Percentiles rank a stretch among this genome's conserved stretches.
These are phyloP conservation scores for Halisarca cf. caerulea DNA, from an alignment of 37 sponge, comb jelly and placozoan species.

Conservation along the genomic window DNA sequence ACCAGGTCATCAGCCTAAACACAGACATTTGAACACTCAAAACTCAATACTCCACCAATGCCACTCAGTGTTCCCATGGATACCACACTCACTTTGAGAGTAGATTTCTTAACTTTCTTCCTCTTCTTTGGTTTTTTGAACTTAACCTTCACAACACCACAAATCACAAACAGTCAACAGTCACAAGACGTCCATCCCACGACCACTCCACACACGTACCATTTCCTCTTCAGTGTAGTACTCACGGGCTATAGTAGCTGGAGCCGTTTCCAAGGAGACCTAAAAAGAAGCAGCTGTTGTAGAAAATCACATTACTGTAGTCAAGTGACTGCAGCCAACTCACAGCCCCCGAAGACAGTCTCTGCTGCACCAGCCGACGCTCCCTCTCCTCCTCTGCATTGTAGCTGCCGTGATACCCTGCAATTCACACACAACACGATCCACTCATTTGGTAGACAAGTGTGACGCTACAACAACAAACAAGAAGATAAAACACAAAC, in stretches of 20 bases:
- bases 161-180: background rate
- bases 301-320: too few species aligned
- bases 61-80: background rate
- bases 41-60: too few species aligned
- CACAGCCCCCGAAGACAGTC: constrained; percentile 44
- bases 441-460: too few species aligned
- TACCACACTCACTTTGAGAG: background rate
- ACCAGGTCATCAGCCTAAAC: constrained; percentile 21
- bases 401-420: constrained; percentile 55
- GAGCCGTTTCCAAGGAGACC: constrained; percentile 53
- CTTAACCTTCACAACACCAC: constrained; percentile 34
- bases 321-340: background rate
- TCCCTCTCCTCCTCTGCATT: constrained; percentile 59
- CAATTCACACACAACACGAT: too few species aligned
- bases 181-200: background rate
- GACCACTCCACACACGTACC: constrained; percentile 27
- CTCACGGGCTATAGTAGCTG: constrained; percentile 63
- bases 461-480: too few species aligned
- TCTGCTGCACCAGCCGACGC: constrained; percentile 23
- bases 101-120: constrained; percentile 58
- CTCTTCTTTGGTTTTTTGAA: constrained; percentile 87
- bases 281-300: background rate
- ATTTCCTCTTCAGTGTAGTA: constrained; percentile 92
- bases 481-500: too few species aligned
- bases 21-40: background rate